Base-by-base conservation (phyloP, 2,113 vertebrate genomes). In the Nerophis lumbriciformis region DNA sequence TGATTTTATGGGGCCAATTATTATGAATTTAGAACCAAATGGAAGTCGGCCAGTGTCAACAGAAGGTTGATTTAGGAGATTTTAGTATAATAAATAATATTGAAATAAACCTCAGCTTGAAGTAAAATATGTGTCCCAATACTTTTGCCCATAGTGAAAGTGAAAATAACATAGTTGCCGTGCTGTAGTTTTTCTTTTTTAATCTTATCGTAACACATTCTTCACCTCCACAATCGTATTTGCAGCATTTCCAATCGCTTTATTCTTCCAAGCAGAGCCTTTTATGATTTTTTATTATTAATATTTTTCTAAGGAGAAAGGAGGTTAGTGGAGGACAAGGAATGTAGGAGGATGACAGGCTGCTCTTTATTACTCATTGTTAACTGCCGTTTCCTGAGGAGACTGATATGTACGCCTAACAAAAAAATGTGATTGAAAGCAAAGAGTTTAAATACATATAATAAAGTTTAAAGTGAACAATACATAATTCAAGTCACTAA, bases 291-390 rank as follows among this genome's bases (percentile, higher is more conserved):
- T 53, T 36, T 6, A 37, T 37, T 8, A 15, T 54, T 5, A 14
- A 15, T 38, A 37, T 54, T n/a, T 19, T 54, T 12, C 36, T 37
- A 35, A 54, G 37, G n/a, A 54, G 12, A 15, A 53, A 36, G 52
- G 35, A 36, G 35, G 52, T 53, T 36, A 36, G 28, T 14, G 56
- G 44, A 69, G 14, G 16, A 45, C 65, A 73, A 49, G 63, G 74
- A 83, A 78, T 84, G 76, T 73, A 21, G 3, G 61, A 66, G 47
- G 49, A 64, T 78, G 53, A 60, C 51, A 71, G 63, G 68, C 62
- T 71, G 61, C 56, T 73, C 16, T 64, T 35, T 15, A 21, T 60
- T 15, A 21, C 35, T 65, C 51, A 68, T 16, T 58, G 38, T 59
- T 58, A 50, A 60, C 13, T 35, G 53, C 8, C 2, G 4, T 50